Percentiles rank a stretch among this genome's conserved stretches.
phyloP scores from a whole-genome alignment of 1,140 invertebrate genomes.

The Diuraphis noxia region DNA sequence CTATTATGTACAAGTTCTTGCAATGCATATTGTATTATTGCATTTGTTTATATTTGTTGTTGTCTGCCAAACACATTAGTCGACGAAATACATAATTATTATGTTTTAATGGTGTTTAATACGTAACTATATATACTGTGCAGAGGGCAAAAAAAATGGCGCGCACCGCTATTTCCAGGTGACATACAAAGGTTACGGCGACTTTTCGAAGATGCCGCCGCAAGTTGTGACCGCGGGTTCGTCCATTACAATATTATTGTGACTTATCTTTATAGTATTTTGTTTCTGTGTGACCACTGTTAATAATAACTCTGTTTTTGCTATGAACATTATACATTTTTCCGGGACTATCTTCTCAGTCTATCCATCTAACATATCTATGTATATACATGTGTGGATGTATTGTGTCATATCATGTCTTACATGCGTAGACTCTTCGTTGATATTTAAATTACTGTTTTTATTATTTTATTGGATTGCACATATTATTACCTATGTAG shows the following conservation, averaged over 20 bases:
- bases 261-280: not conserved
- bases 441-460: not conserved
- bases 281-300: conserved; percentile 23
- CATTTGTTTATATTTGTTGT: not conserved
- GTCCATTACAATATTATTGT: conserved; percentile 23
- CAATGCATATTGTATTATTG: not conserved
- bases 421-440: not conserved
- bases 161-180: conserved; percentile 61
- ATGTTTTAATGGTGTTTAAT: not conserved
- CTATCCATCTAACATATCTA: not conserved
- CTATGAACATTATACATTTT: not conserved
- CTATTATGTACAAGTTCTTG: not conserved
- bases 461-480: not conserved
- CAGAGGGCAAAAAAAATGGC: conserved; percentile 56
- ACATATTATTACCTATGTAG: not conserved
- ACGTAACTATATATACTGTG: conserved; percentile 41
- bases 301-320: not conserved
- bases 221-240: conserved; percentile 54
- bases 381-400: not conserved
- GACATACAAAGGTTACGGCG: conserved; percentile 74
- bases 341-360: not conserved
- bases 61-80: not conserved
- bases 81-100: not conserved
- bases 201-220: conserved; percentile 66
- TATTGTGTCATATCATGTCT: not conserved